Evolutionary conservation across 2,113 vertebrate species (phyloP), one percentile per base, ranked within the genome.

Genomic region (Ctenomys sociabilis): DNA sequence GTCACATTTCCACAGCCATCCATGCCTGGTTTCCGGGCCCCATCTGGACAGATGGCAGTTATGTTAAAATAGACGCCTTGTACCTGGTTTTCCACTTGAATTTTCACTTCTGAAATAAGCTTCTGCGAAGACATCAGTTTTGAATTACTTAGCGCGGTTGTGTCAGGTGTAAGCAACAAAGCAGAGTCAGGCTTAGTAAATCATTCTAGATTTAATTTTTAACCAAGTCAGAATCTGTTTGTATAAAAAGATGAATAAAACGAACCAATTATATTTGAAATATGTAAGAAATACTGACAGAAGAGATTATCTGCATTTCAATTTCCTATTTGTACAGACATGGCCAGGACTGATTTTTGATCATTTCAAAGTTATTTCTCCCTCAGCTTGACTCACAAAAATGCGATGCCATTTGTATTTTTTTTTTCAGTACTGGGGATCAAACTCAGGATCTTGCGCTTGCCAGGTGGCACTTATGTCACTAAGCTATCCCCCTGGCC

Each of bases 31-130:
- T 97, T 98, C 83, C 97, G 98, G 97, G 98, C 98, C 78, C 99
- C 99, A 61, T 99, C 97, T 52, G 99, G 99, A 98, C 99, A 99
- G 85, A 99, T 94, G 92, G 99, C 99, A 92, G 99, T 99, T 68
- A 99, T 98, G 85, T 98, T 99, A 96, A 99, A 99, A 98, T 98
- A 97, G 98, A 99, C 98, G 96, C 99, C 99, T 98, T 98, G 98
- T 87, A 98, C 98, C 49, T 98, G 97, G 98, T 99, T 99, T 98
- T 99, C 99, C 96, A 99, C 98, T 75, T 99, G 99, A 97, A 99
- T 98, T 97, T 99, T 98, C 92, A 99, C 99, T 98, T 99, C 99
- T 49, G 99, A 99, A 95, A 99, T 97, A 61, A 99, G 98, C 97
- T 99, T 99, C 99, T 99, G 98, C 59, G 98, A 98, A 97, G 95